These are phyloP conservation scores for Drosophila burlai DNA, from an alignment of 1,140 invertebrate species.

Conservation along the genomic window DNA sequence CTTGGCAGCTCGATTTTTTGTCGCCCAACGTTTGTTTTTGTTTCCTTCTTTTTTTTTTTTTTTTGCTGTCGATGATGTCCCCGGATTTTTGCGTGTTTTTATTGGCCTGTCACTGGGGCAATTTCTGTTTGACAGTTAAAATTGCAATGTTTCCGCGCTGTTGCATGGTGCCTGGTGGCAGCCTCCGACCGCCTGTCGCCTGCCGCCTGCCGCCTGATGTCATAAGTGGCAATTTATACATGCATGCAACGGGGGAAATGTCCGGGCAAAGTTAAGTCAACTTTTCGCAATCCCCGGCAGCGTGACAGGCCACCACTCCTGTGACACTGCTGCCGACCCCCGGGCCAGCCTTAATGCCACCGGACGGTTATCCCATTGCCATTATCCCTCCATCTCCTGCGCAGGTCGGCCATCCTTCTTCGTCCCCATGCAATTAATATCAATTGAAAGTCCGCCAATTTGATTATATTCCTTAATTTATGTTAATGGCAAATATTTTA, in stretches of 20 bases:
- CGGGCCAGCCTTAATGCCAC: not conserved
- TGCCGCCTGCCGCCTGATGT: constrained; percentile 8
- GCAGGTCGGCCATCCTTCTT: not conserved
- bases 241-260: constrained; percentile 12
- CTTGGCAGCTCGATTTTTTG: not conserved
- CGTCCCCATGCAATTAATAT: constrained; percentile 69
- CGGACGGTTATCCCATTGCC: not conserved
- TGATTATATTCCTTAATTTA: constrained; percentile 76
- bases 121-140: constrained; percentile 66
- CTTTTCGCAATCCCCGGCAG: constrained; percentile 33
- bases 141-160: constrained; percentile 51
- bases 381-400: not conserved
- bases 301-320: constrained; percentile 37
- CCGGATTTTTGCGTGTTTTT: constrained; percentile 44
- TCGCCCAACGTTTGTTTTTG: constrained; percentile 2
- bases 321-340: constrained; percentile 8
- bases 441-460: constrained; percentile 71
- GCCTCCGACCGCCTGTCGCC: not conserved
- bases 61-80: constrained; percentile 1
- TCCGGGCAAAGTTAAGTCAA: constrained; percentile 49
- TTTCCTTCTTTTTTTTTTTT: not conserved
- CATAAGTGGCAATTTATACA: constrained; percentile 71
- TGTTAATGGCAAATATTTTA: constrained; percentile 81
- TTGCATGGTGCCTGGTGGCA: not conserved
- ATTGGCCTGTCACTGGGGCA: constrained; percentile 44